These are phyloP conservation scores for Eilema griseolum DNA, from an alignment of 2,888 invertebrate species.

Conservation along the genomic window DNA sequence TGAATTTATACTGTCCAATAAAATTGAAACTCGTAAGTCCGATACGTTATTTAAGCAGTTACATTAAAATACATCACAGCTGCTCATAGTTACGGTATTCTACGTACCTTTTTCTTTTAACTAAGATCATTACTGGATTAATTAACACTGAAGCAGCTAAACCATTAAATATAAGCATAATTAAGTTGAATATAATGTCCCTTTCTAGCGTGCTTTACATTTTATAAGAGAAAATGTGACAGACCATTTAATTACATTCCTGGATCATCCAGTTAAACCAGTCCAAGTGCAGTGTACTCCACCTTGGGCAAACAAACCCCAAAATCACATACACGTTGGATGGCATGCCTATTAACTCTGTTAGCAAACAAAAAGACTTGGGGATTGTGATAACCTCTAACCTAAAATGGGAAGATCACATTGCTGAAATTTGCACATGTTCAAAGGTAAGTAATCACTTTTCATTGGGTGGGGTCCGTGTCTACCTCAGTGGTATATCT, in stretches of 20 bases:
- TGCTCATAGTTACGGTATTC: not conserved
- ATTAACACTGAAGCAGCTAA: slow-evolving; percentile 1
- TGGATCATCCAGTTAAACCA: too few relatives aligned
- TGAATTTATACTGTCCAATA: not conserved
- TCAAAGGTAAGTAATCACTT: too few relatives aligned
- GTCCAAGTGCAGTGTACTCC: too few relatives aligned
- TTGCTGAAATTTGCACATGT: too few relatives aligned
- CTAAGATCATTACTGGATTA: slow-evolving; percentile 1
- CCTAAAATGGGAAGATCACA: too few relatives aligned
- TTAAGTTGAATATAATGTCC: slow-evolving; percentile 4
- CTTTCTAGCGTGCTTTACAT: slow-evolving; percentile 1
- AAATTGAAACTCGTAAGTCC: not conserved
- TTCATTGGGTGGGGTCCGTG: too few relatives aligned
- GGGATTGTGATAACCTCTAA: too few relatives aligned
- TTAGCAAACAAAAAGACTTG: too few relatives aligned
- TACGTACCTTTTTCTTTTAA: not conserved
- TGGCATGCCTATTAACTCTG: too few relatives aligned
- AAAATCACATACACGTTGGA: not conserved
- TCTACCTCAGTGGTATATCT: too few relatives aligned
- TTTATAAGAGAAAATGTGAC: not conserved
- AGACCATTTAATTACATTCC: slow-evolving; percentile 2
- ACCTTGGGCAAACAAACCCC: too few relatives aligned
- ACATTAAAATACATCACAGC: not conserved
- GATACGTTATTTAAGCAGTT: not conserved
- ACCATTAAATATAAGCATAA: slow-evolving; percentile 2